These are phyloP conservation scores for Strigamia transsilvanica DNA, from an alignment of 2,888 invertebrate species.

Conservation along the genomic window DNA sequence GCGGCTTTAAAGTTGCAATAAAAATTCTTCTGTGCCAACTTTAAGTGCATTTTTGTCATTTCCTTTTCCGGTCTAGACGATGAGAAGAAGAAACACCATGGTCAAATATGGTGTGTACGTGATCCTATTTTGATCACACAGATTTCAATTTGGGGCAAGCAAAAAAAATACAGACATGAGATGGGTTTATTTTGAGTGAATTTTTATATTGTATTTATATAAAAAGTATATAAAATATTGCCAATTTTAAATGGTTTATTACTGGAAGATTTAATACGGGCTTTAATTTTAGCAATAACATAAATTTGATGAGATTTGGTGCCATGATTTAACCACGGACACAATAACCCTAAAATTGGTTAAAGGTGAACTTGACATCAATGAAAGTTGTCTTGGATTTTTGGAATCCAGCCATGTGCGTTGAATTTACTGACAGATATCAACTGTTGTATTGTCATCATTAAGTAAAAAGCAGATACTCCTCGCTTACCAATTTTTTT, in stretches of 20 bases:
- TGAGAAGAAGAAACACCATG: neutral
- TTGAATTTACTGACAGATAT: conserved; percentile 48
- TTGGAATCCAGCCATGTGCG: conserved; percentile 22
- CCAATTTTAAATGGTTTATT: no score
- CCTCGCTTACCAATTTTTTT: neutral
- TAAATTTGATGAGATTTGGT: conserved; percentile 28
- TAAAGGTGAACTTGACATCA: conserved; percentile 5
- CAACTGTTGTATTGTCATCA: conserved; percentile 49
- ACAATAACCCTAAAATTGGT: conserved; percentile 17
- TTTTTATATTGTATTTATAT: neutral
- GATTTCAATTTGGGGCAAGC: neutral
- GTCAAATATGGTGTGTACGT: neutral
- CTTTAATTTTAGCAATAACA: conserved; percentile 4
- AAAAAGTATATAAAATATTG: neutral
- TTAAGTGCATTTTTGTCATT: conserved; percentile 41
- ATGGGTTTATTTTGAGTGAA: neutral
- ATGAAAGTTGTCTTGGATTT: neutral
- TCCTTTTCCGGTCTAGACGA: conserved; percentile 31
- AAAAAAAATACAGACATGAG: neutral
- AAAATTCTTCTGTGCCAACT: neutral
- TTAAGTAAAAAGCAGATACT: conserved; percentile 49
- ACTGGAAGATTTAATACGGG: neutral
- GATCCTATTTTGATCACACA: conserved; percentile 7
- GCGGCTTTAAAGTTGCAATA: conserved; percentile 40
- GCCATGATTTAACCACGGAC: neutral